Conservation (phyloP, 1,140 invertebrate genomes). For the Hylaeus anthracinus region DNA sequence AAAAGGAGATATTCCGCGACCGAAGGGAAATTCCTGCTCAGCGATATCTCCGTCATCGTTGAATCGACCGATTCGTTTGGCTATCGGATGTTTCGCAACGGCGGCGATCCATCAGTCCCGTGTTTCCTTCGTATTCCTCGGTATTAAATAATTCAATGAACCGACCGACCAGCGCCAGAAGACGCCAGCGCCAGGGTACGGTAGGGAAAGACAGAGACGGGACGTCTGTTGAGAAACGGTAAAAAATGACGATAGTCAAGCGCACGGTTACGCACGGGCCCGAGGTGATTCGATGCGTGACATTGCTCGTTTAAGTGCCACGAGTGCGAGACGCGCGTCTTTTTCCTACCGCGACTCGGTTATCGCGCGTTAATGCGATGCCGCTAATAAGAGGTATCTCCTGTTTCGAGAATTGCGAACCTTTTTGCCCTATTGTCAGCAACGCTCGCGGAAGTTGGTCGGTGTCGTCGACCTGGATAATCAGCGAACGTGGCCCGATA, state of each 20-base stretch:
- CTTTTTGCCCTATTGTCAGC: constrained; percentile 25
- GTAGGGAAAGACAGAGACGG: not conserved
- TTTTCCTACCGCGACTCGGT: constrained; percentile 34
- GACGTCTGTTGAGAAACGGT: not conserved
- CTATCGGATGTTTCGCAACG: constrained; percentile 30
- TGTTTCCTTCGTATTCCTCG: constrained; percentile 20
- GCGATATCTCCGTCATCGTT: constrained; percentile 13
- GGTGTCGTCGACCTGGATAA: constrained; percentile 23
- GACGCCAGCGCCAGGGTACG: not conserved
- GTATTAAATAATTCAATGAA: constrained; percentile 69
- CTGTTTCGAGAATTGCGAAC: constrained; percentile 41
- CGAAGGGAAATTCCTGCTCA: no score
- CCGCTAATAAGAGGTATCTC: constrained; percentile 54
- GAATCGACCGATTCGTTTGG: constrained; percentile 48
- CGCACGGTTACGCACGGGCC: constrained; percentile 64
- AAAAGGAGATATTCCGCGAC: no score
- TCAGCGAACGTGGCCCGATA: constrained; percentile 27
- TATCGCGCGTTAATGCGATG: constrained; percentile 49
- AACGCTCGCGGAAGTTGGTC: constrained; percentile 44
- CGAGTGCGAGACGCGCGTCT: constrained; percentile 30
- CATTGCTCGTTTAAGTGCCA: constrained; percentile 72
- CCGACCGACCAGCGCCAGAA: constrained; percentile 32
- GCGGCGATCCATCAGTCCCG: constrained; percentile 53
- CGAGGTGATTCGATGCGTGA: constrained; percentile 75
- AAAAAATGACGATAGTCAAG: constrained; percentile 57